Conservation (phyloP, 2,888 invertebrate species). For the Xestia ashworthii region DNA sequence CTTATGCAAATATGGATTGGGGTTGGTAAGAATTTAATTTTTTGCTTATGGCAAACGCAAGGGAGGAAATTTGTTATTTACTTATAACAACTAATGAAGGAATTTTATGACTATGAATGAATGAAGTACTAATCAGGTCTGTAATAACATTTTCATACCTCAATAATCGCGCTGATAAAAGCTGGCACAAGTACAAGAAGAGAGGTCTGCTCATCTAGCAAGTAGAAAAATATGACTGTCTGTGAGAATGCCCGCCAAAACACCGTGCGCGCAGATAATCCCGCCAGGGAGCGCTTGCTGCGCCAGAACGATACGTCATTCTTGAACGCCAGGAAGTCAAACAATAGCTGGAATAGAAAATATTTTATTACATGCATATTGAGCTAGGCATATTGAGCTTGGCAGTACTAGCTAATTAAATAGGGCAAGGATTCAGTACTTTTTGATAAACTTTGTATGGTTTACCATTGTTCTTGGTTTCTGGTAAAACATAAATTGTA, state of each 20-base stretch:
- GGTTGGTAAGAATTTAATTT: background rate
- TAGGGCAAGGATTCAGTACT: too few relatives aligned
- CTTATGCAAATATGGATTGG: background rate
- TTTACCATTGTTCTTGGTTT: too few relatives aligned
- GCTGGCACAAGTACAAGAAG: constrained; percentile 96
- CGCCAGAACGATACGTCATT: constrained; percentile 99
- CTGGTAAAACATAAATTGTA: too few relatives aligned
- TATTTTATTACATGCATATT: background rate
- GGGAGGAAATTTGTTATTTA: background rate
- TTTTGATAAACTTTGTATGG: background rate
- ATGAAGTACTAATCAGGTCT: background rate
- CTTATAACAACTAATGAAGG: background rate
- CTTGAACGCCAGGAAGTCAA: constrained; percentile 99
- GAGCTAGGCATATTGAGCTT: background rate
- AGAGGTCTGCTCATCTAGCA: constrained; percentile 98
- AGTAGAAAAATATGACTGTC: constrained; percentile 96
- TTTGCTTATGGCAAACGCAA: background rate
- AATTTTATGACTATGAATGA: background rate
- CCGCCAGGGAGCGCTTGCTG: constrained; percentile 95
- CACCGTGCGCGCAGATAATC: constrained; percentile 96
- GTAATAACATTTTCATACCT: constrained; percentile 89
- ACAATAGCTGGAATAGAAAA: constrained; percentile 93
- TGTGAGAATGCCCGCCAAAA: constrained; percentile 98
- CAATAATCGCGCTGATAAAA: constrained; percentile 96
- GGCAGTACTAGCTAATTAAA: background rate